Conservation (phyloP, 2,888 invertebrate species). For the Synanthedon andrenaeformis region DNA sequence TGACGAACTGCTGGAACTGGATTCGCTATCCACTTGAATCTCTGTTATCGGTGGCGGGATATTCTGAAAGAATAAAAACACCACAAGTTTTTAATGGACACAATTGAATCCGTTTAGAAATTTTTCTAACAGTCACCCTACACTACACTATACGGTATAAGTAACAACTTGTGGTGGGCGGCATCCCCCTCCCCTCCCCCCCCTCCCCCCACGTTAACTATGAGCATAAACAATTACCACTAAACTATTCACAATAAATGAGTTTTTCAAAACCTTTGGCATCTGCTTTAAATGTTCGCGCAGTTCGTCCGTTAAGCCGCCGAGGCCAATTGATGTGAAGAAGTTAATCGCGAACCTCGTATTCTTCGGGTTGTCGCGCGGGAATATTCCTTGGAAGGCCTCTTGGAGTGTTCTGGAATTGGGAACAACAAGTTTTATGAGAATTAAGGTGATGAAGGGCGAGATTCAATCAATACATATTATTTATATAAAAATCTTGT, state of each 20-base stretch:
- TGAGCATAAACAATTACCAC: too few relatives aligned
- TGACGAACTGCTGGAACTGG: slow-evolving; percentile 36
- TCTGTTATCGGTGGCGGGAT: slow-evolving; percentile 45
- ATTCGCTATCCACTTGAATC: slow-evolving; percentile 44
- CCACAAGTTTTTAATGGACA: too few relatives aligned
- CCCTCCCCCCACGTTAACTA: too few relatives aligned
- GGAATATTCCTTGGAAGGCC: slow-evolving; percentile 93
- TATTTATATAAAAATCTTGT: too few relatives aligned
- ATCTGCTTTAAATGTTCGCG: slow-evolving; percentile 87
- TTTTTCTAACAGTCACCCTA: too few relatives aligned
- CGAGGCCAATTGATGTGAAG: slow-evolving; percentile 96
- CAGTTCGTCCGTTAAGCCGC: slow-evolving; percentile 94
- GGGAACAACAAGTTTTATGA: slow-evolving; percentile 5
- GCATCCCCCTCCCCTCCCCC: too few relatives aligned
- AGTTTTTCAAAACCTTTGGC: slow-evolving; percentile 64
- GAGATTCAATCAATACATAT: too few relatives aligned
- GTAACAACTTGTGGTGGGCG: too few relatives aligned
- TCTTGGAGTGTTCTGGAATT: slow-evolving; percentile 81
- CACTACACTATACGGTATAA: too few relatives aligned
- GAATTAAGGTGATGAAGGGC: background rate
- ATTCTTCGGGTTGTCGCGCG: slow-evolving; percentile 94
- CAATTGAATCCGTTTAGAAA: too few relatives aligned
- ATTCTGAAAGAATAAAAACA: slow-evolving; percentile 30
- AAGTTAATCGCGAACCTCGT: slow-evolving; percentile 98
- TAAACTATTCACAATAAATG: too few relatives aligned